Evolutionary conservation across 2,113 vertebrate species (phyloP), one percentile per base, ranked within the genome.

Genomic region (Anoura caudifer): DNA sequence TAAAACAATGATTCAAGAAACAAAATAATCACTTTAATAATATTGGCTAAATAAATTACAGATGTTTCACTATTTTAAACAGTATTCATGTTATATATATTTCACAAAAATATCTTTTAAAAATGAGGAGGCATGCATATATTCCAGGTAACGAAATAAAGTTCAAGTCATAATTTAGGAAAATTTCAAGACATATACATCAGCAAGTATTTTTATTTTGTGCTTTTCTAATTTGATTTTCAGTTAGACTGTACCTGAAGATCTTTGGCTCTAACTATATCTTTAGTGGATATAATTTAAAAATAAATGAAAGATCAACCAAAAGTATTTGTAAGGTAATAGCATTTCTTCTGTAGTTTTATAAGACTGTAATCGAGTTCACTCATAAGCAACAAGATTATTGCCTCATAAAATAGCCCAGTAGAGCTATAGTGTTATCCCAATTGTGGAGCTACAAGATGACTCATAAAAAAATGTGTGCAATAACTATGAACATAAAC

Each of bases 331-430:
- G 31, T 75, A 94, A 96, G 79, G 79, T 96, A 98, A 98, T 96
- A 98, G 77, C 96, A 96, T 97, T 91, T 47, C 70, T 95, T 84
- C 84, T 96, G 83, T 86, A 88, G 92, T 97, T 98, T 98, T 98
- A 98, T 86, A 97, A 96, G 97, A 69, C 94, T 93, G 79, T 98
- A 98, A 98, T 98, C 50, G 43, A 96, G 97, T 98, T 98, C 85
- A 89, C 90, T 98, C 92, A 45, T 95, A 98, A 90, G 43, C 91
- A 97, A 97, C 84, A 95, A 96, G 97, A 97, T 98, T 98, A 98
- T 97, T 94, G 94, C 89, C 94, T 98, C 96, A 75, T 98, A 98
- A 99, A 98, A 85, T 84, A 91, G 56, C 87, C 50, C 83, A 61
- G 45, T 76, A 83, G 56, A 87, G 45, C 61, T 89, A 82, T 26